Evolutionary conservation across 2,888 invertebrate species (phyloP).

Genomic region (Ophion costatus): DNA sequence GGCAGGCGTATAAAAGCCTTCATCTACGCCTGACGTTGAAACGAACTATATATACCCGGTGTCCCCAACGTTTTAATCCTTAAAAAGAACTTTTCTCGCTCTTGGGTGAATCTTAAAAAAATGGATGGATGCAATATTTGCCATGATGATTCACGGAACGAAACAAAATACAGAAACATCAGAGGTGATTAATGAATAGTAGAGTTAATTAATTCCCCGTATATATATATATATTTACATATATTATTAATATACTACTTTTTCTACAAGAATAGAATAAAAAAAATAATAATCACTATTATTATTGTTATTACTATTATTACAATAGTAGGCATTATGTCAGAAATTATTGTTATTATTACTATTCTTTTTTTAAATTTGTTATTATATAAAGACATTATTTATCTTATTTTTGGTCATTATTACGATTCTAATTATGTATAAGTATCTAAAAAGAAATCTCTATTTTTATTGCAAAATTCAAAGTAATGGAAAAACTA

Average conservation of each 20-base stretch:
- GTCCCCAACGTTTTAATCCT: background rate
- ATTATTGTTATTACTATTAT: background rate
- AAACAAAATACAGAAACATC: background rate
- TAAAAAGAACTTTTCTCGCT: background rate
- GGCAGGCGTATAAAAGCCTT: constrained; percentile 8
- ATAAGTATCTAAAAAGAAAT: too few species aligned
- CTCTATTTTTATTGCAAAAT: too few species aligned
- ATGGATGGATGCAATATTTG: background rate
- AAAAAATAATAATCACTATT: background rate
- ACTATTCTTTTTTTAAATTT: too few species aligned
- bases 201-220: too few species aligned
- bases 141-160: background rate
- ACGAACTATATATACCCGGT: constrained; percentile 3
- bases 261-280: background rate
- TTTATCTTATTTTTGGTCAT: too few species aligned
- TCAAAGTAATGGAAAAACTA: too few species aligned
- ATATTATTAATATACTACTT: background rate
- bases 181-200: too few species aligned
- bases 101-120: background rate
- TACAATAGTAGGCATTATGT: too few species aligned
- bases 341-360: too few species aligned
- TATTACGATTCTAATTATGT: too few species aligned
- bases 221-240: background rate
- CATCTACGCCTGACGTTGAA: background rate
- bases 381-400: too few species aligned